phyloP scores from a whole-genome alignment of 2,113 vertebrate species.

The Eulacestoma nigropectus region DNA sequence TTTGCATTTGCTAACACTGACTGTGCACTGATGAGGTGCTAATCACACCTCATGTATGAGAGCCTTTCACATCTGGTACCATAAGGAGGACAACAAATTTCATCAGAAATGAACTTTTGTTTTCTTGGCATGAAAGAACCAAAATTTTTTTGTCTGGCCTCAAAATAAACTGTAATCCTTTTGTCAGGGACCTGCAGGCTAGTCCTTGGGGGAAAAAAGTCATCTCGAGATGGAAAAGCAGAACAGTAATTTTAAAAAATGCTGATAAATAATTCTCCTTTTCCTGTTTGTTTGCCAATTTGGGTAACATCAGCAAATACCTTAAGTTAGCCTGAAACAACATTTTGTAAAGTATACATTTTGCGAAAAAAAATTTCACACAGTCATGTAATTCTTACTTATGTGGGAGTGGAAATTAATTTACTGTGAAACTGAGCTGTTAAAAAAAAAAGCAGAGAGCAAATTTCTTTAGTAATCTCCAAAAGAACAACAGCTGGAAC shows the following conservation, averaged over 20 bases:
- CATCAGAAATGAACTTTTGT: background rate
- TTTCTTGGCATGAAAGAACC: background rate
- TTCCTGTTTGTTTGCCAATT: background rate
- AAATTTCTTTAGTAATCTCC: background rate
- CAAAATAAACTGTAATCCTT: background rate
- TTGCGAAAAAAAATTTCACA: background rate
- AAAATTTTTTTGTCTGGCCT: background rate
- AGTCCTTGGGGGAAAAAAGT: background rate
- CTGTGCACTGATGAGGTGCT: background rate
- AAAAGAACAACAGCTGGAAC: background rate
- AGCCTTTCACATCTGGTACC: background rate
- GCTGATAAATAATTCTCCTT: background rate
- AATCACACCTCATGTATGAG: background rate
- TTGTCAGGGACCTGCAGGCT: background rate
- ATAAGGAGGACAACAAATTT: background rate
- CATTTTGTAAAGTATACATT: background rate
- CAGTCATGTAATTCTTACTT: background rate
- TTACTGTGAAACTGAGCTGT: background rate
- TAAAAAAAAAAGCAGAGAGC: background rate
- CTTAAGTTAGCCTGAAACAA: background rate
- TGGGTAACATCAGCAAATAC: background rate
- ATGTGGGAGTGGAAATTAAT: background rate
- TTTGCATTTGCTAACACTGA: background rate
- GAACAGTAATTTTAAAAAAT: background rate
- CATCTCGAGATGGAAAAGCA: background rate